Percentiles rank a stretch among this genome's conserved stretches.
Evolutionary conservation across 2,113 vertebrate genomes (phyloP).

Genomic region (Myotis davidii): DNA sequence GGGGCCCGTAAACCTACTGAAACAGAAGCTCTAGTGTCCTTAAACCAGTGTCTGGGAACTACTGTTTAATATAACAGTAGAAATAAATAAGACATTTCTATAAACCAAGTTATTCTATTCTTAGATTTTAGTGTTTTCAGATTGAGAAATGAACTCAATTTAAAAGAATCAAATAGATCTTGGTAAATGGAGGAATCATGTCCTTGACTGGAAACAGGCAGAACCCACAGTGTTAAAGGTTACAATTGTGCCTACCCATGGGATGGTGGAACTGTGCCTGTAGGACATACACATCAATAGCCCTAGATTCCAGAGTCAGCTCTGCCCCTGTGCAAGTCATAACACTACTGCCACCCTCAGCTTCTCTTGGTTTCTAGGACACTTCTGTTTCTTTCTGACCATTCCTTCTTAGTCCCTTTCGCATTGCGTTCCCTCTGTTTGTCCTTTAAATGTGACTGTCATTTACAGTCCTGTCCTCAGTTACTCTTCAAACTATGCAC

Average conservation of each 20-base stretch:
- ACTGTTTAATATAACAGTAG: not conserved
- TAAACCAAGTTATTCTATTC: not conserved
- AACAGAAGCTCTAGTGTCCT: not conserved
- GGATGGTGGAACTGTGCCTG: not conserved
- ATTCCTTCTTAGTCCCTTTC: not conserved
- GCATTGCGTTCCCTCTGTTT: not conserved
- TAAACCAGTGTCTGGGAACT: not conserved
- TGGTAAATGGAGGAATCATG: not conserved
- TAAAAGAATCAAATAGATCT: not conserved
- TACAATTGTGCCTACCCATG: not conserved
- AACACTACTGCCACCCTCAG: not conserved
- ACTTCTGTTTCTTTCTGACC: not conserved
- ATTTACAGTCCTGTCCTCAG: not conserved
- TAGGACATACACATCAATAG: not conserved
- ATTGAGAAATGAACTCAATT: conserved; percentile 17
- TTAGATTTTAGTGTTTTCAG: not conserved
- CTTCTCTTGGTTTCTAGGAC: not conserved
- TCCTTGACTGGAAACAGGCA: not conserved
- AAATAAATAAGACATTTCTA: not conserved
- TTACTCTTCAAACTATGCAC: not conserved
- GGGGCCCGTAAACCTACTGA: not conserved
- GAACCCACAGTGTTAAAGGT: not conserved
- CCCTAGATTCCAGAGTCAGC: not conserved
- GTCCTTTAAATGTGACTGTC: not conserved
- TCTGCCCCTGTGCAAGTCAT: not conserved